Conservation (phyloP, 1,140 invertebrate species). For the Brachionus manjavacas region DNA sequence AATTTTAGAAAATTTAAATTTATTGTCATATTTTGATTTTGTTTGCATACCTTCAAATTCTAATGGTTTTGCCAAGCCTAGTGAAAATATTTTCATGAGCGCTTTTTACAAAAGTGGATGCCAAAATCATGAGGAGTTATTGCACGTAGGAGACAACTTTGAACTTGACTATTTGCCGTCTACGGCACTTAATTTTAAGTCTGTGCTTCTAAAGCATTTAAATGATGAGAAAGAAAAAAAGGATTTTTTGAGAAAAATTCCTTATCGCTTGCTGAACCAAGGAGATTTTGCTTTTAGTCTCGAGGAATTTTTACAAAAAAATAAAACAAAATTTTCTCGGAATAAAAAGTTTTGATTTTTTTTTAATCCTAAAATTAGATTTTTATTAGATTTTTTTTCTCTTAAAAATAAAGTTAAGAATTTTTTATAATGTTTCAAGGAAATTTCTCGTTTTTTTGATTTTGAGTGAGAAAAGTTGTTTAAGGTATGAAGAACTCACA, state of each 20-base stretch:
- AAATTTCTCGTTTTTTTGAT: too few relatives aligned
- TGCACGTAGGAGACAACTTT: constrained; percentile 19
- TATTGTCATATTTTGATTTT: constrained; percentile 31
- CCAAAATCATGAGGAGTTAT: not conserved
- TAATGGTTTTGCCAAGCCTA: not conserved
- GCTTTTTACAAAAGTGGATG: not conserved
- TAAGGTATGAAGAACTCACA: too few relatives aligned
- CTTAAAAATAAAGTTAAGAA: too few relatives aligned
- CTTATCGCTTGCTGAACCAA: not conserved
- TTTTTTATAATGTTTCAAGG: too few relatives aligned
- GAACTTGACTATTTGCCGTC: not conserved
- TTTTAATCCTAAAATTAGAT: too few relatives aligned
- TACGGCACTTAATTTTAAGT: not conserved
- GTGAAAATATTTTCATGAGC: not conserved
- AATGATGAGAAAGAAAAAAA: not conserved
- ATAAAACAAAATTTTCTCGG: not conserved
- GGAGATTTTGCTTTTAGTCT: not conserved
- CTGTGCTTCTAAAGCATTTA: not conserved
- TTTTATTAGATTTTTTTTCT: too few relatives aligned
- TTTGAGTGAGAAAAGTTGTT: too few relatives aligned
- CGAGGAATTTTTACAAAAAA: not conserved
- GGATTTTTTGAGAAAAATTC: not conserved
- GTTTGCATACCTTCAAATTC: not conserved
- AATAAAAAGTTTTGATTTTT: too few relatives aligned
- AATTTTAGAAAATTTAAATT: constrained; percentile 26